Base-by-base conservation (phyloP, 2,888 invertebrate genomes). In the Nasonia oneida region DNA sequence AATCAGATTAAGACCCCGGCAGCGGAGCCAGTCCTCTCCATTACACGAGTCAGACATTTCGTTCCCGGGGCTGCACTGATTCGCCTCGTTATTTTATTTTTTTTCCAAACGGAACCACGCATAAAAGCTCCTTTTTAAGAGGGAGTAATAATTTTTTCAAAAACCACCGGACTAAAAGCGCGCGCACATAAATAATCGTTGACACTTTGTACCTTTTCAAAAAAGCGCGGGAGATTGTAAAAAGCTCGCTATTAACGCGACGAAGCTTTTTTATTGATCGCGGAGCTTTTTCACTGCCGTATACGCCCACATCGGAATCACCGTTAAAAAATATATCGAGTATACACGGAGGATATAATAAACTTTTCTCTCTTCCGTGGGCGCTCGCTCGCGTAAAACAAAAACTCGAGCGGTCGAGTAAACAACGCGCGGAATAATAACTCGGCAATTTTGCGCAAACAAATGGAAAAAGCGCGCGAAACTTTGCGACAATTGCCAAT, bases 1-100 rank as follows among this genome's bases (percentile, higher is more conserved):
- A 76, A 85, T 85, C 77, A 85, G 77, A 77, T 81, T 81, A 78
- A 81, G 81, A 71, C 76, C 70, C 70, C 57, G 29, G 23, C 4
- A 29, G 29, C 57, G 50, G 81, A 57, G 23, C 23, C 1, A 29
- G 64, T 53, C 39, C 29, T 73, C 50, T 29, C 71, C 61, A 47
- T 81, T 47, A 70, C 50, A 5, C 23, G n/a, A 8, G 42, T 33
- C n/a, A 57, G 10, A 73, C 53, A 39, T 70, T 77, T 83, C 33
- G 29, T 61, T 70, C n/a, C 57, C n/a, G 4, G 2, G 0, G 57
- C 5, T 39, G 18, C 42, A 29, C 57, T 79, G 84, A 84, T 80
- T 84, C 33, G 74, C 74, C 39, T 18, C 53, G 39, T 37, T 57
- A 10, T 37, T 57, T 76, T 42, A 6, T 23, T 33, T 15, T 81